Conservation (phyloP, 2,888 invertebrate genomes). For the Watsonalla cultraria region DNA sequence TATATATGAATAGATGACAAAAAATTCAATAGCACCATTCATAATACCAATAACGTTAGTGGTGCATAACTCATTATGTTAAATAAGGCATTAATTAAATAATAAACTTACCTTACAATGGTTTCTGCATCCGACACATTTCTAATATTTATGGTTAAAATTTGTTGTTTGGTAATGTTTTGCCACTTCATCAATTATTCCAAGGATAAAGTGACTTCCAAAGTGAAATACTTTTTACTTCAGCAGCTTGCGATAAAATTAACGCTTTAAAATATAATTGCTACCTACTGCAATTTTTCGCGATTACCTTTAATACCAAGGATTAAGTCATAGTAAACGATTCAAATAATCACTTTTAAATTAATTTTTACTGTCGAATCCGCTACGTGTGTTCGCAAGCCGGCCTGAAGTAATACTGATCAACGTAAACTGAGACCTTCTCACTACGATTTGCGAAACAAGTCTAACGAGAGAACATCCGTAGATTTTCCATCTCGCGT, state of each 20-base stretch:
- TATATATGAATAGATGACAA: no score
- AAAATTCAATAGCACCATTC: no score
- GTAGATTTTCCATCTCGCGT: slow-evolving; percentile 35
- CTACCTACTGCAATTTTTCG: background rate
- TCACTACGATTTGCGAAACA: slow-evolving; percentile 19
- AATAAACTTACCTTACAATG: background rate
- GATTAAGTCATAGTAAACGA: background rate
- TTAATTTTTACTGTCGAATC: slow-evolving; percentile 4
- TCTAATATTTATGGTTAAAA: background rate
- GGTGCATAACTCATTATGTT: no score
- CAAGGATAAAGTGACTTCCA: background rate
- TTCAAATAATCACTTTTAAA: background rate
- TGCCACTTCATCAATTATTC: slow-evolving; percentile 1
- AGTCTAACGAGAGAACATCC: slow-evolving; percentile 20
- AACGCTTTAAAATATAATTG: no score
- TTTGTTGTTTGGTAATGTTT: background rate
- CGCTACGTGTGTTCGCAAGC: slow-evolving; percentile 42
- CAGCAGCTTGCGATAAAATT: background rate
- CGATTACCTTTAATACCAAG: background rate
- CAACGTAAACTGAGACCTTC: slow-evolving; percentile 26
- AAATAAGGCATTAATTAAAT: no score
- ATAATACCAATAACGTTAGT: no score
- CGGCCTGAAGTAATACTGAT: slow-evolving; percentile 57
- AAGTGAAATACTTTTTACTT: background rate
- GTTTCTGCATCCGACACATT: background rate